Conservation (phyloP, 2,113 vertebrate genomes). For the Elaphurus davidianus region DNA sequence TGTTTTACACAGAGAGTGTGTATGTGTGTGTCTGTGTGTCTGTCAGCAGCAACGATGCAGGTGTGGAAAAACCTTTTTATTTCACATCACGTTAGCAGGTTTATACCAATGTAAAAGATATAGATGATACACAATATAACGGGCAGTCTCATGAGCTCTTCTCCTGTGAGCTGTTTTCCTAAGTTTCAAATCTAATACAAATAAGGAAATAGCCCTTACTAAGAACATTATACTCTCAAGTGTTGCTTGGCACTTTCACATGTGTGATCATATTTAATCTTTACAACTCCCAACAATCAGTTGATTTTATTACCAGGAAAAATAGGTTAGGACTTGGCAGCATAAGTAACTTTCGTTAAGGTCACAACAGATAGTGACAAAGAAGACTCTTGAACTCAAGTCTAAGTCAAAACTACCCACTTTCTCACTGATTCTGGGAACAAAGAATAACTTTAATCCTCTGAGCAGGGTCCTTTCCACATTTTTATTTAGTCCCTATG, state of each 20-base stretch:
- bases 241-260: neutral
- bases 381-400: neutral
- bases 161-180: neutral
- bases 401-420: neutral
- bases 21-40: neutral
- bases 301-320: neutral
- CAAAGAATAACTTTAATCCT: neutral
- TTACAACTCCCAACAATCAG: neutral
- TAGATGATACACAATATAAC: neutral
- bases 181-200: neutral
- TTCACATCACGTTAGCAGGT: neutral
- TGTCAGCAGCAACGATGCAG: neutral
- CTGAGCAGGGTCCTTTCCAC: neutral
- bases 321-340: neutral
- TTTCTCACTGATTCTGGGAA: neutral
- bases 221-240: neutral
- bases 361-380: neutral
- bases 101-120: neutral
- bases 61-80: neutral
- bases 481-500: neutral
- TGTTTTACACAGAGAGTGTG: neutral
- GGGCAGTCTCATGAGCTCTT: neutral
- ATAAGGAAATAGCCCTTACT: neutral
- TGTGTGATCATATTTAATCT: neutral
- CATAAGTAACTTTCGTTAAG: neutral